phyloP scores from a whole-genome alignment of 2,113 vertebrate species.

The Halcyon senegalensis region DNA sequence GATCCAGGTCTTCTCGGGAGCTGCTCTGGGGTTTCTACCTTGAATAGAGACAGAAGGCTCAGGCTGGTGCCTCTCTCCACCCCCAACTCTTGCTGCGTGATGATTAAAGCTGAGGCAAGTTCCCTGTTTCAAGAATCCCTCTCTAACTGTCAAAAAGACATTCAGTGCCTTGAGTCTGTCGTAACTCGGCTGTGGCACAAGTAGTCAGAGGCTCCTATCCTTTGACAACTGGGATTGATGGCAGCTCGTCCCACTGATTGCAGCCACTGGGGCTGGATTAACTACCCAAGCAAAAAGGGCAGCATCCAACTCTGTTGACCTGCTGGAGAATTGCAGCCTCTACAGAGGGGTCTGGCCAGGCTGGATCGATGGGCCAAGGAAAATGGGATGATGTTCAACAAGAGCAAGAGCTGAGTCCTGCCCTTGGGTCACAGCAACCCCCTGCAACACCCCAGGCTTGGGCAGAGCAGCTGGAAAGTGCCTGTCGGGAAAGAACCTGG shows the following conservation, averaged over 20 bases:
- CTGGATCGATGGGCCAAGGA: neutral
- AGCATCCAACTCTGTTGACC: neutral
- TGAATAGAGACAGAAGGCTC: neutral
- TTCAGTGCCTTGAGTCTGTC: neutral
- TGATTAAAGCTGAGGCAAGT: neutral
- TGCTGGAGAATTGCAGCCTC: neutral
- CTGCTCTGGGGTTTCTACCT: neutral
- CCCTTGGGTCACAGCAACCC: neutral
- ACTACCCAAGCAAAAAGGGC: neutral
- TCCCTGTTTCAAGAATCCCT: neutral
- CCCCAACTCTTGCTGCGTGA: neutral
- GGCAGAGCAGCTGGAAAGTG: neutral
- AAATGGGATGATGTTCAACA: neutral
- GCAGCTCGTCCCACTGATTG: neutral
- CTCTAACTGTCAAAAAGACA: neutral
- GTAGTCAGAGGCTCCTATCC: rapidly evolving
- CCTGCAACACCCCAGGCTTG: neutral
- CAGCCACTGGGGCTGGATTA: neutral
- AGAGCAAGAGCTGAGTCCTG: neutral
- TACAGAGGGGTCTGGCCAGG: neutral
- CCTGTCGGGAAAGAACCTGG: neutral
- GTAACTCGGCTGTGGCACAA: neutral
- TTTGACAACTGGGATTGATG: neutral
- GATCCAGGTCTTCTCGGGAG: neutral
- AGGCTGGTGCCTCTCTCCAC: neutral